A percentile compares a stretch with the other conserved stretches of the same genome.
Evolutionary conservation across 2,888 invertebrate species (phyloP).

Genomic region (Glyphotaelius pellucidus): DNA sequence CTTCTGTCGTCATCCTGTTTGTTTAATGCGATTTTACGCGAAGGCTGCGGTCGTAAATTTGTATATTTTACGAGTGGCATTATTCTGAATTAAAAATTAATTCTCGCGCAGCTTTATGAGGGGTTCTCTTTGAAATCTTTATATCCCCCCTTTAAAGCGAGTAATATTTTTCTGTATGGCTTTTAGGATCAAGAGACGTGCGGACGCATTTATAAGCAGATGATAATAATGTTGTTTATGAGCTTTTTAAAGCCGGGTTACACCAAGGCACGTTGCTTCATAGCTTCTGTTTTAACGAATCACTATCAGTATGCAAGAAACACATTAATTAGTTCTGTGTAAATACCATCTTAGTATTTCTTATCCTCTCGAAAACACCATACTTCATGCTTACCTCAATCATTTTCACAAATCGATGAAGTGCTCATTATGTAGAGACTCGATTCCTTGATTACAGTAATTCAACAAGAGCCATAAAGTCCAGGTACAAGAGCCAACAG

Average conservation of each 20-base stretch:
- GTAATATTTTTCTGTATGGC: conserved; percentile 29
- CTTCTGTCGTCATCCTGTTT: conserved; percentile 21
- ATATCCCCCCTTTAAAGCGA: not conserved
- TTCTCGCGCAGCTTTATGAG: conserved; percentile 19
- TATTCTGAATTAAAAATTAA: conserved; percentile 21
- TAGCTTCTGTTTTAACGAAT: not conserved
- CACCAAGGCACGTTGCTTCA: not conserved
- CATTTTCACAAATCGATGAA: not conserved
- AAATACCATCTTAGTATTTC: not conserved
- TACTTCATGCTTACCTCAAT: not conserved
- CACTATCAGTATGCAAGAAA: not conserved
- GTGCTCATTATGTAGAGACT: not conserved
- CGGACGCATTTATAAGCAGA: not conserved
- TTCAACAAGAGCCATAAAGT: not conserved
- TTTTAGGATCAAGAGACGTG: conserved; percentile 12
- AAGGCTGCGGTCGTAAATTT: conserved; percentile 34
- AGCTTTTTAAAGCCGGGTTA: not conserved
- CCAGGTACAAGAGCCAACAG: not conserved
- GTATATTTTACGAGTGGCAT: conserved; percentile 39
- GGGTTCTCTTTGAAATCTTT: conserved; percentile 23
- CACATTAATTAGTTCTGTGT: not conserved
- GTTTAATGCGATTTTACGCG: conserved; percentile 41
- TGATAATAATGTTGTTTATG: not conserved
- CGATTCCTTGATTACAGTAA: not conserved
- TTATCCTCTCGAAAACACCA: not conserved